Percentiles rank a stretch among this genome's conserved stretches.
Conservation (phyloP, 2,113 vertebrate genomes). For the Benitochromis conjunctus region DNA sequence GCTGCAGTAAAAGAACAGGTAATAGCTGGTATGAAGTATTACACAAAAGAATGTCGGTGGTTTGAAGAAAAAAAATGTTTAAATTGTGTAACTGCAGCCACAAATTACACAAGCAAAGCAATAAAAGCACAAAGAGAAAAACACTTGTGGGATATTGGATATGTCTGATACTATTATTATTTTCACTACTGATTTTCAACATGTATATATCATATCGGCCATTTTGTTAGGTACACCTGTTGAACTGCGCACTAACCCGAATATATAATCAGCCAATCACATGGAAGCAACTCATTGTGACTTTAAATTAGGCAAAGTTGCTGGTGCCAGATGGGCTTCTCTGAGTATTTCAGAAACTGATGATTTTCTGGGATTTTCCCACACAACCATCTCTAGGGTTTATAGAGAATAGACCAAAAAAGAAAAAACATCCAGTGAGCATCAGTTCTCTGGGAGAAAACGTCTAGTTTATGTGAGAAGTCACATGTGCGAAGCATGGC, state of each 20-base stretch:
- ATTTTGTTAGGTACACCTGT: background rate
- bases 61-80: background rate
- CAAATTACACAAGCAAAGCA: background rate
- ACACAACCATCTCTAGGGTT: background rate
- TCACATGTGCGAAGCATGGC: background rate
- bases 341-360: background rate
- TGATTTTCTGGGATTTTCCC: background rate
- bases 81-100: background rate
- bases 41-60: slow-evolving; percentile 9
- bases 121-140: slow-evolving; percentile 1
- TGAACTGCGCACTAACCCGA: background rate
- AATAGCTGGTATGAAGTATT: background rate
- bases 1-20: slow-evolving; percentile 12
- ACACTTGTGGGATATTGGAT: background rate
- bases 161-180: background rate
- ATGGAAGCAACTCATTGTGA: background rate
- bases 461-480: background rate
- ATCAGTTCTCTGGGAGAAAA: background rate
- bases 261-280: background rate
- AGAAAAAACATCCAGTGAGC: background rate
- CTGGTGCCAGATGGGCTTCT: background rate
- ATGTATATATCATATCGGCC: background rate
- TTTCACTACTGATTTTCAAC: background rate
- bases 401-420: background rate
- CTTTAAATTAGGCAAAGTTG: background rate